phyloP scores from a whole-genome alignment of 1,140 invertebrate genomes.

The Macrostomum lignano region DNA sequence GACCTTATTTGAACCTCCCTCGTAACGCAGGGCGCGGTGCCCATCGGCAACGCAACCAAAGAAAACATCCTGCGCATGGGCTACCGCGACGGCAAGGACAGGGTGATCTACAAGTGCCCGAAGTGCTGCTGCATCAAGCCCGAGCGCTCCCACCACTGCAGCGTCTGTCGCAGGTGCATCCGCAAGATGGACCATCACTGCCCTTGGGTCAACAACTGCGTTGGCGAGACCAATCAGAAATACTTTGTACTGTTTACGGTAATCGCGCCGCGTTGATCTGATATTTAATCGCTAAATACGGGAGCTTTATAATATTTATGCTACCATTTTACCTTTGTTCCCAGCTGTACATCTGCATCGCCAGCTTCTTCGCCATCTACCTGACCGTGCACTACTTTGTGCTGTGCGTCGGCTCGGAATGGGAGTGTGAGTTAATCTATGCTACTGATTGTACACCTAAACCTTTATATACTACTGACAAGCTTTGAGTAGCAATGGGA shows the following conservation, averaged over 20 bases:
- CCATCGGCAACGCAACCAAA: constrained; percentile 88
- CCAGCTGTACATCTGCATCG: constrained; percentile 82
- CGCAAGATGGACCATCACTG: constrained; percentile 98
- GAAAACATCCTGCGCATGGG: constrained; percentile 85
- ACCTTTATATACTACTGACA: too few relatives aligned
- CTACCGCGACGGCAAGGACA: constrained; percentile 42
- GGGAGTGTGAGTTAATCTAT: constrained; percentile 37
- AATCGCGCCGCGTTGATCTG: constrained; percentile 24
- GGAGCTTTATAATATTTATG: constrained; percentile 4
- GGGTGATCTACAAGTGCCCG: constrained; percentile 65
- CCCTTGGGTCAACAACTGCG: constrained; percentile 91
- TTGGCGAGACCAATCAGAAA: constrained; percentile 96
- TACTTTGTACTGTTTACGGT: constrained; percentile 96
- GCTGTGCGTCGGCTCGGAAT: constrained; percentile 65
- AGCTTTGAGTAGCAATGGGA: too few relatives aligned
- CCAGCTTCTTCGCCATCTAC: constrained; percentile 70
- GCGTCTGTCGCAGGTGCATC: constrained; percentile 42
- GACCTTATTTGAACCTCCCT: constrained; percentile 6
- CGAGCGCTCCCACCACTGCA: constrained; percentile 89
- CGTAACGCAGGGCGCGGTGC: constrained; percentile 59
- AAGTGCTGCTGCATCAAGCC: constrained; percentile 97
- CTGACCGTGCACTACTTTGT: constrained; percentile 72
- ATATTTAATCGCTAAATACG: constrained; percentile 4
- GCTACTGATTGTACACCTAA: too few relatives aligned
- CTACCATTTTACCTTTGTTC: constrained; percentile 24